Base-by-base conservation (phyloP, 1,140 invertebrate species). In the Ceratoteleas bidentatus region DNA sequence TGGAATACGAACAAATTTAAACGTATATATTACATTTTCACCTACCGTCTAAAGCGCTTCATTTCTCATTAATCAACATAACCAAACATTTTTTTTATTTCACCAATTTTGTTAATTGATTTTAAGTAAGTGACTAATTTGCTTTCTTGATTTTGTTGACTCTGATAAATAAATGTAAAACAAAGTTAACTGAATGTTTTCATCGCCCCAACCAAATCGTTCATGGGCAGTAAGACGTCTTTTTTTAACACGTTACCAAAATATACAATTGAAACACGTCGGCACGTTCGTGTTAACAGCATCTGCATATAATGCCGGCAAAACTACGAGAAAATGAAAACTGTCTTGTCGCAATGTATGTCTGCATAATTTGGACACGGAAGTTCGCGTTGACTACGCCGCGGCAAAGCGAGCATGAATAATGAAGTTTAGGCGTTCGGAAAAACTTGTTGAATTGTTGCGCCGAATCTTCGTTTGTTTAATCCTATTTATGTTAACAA, bases 321-420 rank as follows among this genome's bases (percentile, higher is more conserved):
- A 81, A 81, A 75, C 70, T 75, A 75, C 53, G 65, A 74, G 72
- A 75, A 81, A 81, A 81, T 81, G 69, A 81, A 66, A 81, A 74
- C 70, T 75, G 70, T 70, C 62, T 62, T 69, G 70, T 70, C 70
- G 53, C 70, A 68, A 81, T 75, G 65, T 70, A 60, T 75, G 64
- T 81, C 57, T 70, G 65, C 70, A 81, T 70, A 81, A 81, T 81
- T 81, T 81, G 49, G 43, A 74, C 77, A 47, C 15, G 50, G 36
- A 81, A 81, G 70, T 81, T 81, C 69, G 56, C 24, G 58, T 74
- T 49, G 49, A 54, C 52, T 68, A 61, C 38, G 45, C 64, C 47
- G 64, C 64, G 74, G 57, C 68, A 70, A 81, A 81, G 32, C 77
- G 52, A 69, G 33, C 70, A 70, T 75, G 65, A 75, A 70, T 81